Conservation (phyloP, 2,113 vertebrate species). For the Brachyhypopomus occidentalis region DNA sequence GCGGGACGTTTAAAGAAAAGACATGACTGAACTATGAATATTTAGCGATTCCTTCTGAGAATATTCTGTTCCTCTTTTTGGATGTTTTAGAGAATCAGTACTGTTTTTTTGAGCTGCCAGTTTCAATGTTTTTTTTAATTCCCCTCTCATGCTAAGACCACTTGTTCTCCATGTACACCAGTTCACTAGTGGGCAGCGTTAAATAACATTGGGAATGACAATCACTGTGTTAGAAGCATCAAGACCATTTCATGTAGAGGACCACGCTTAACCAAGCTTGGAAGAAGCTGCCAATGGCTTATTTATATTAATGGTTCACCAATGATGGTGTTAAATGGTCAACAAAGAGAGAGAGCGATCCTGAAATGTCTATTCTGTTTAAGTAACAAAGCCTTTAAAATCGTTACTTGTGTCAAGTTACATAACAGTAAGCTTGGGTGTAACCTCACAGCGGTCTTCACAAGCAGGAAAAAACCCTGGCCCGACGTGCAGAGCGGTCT, state of each 20-base stretch:
- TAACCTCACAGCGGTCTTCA: slow-evolving; percentile 12
- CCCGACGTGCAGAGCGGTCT: background rate
- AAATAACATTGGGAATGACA: background rate
- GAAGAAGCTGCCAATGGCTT: background rate
- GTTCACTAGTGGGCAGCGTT: background rate
- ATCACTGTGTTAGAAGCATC: background rate
- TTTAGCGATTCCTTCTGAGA: too few relatives aligned
- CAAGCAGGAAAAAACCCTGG: slow-evolving; percentile 12
- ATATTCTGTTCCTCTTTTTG: background rate
- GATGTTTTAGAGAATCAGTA: background rate
- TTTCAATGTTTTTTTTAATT: too few relatives aligned
- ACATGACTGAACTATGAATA: background rate
- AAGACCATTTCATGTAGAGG: background rate
- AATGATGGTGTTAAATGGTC: too few relatives aligned
- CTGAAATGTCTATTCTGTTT: background rate
- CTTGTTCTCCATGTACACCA: background rate
- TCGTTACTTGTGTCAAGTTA: background rate
- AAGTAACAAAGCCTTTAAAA: too few relatives aligned
- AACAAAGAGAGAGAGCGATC: background rate
- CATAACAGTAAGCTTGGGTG: slow-evolving; percentile 32
- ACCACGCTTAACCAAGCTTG: background rate
- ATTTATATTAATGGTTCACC: too few relatives aligned
- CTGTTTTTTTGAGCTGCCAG: too few relatives aligned
- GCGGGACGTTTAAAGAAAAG: too few relatives aligned
- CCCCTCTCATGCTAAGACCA: background rate